Base-by-base conservation (phyloP, 1,140 invertebrate species). In the Gyrodactylus bullatarudis region DNA sequence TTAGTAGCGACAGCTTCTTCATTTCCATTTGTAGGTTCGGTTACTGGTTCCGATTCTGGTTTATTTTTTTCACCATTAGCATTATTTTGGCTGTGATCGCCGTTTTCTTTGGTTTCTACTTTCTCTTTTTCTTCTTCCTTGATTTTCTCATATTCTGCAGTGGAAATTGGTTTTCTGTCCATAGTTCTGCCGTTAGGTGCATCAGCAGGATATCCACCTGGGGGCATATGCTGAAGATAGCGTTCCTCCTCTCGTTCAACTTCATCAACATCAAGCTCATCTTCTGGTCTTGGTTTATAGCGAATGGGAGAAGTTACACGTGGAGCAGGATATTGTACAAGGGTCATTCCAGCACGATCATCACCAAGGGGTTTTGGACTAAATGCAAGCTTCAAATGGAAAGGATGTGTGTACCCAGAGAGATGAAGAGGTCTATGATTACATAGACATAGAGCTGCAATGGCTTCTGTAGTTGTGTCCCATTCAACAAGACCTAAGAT, bases 361-460 rank as follows among this genome's bases (percentile, higher is more conserved):
- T 54, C 34, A 54, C 34, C 34, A n/a, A 54, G 34, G n/a, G 34
- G 34, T n/a, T 54, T 54, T 54, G 70, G 70, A 71, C 70, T 71
- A 24, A 71, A 71, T 1, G 70, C 21, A 20, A 71, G 24, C 24
- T 71, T 71, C 20, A 71, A 23, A 25, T 71, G 70, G 24, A 71
- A 71, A n/a, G 70, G 70, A 71, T 71, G 70, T 21, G 21, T 71
- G 26, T 23, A 21, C 24, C 24, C 21, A 1, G 70, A 24, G 21
- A 71, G 70, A 21, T 23, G 24, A 20, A 71, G n/a, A 1, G 21
- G 70, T 1, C 21, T 24, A 24, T 71, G 70, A 26, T 71, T 71
- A 1, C 21, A 21, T 24, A 71, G 21, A 23, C 21, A 21, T 23
- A 71, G 21, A 8, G 21, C 70, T 8, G 21, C 26, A 8, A 71